phyloP scores from a whole-genome alignment of 2,113 vertebrate species.

The Emydocephalus ijimae region DNA sequence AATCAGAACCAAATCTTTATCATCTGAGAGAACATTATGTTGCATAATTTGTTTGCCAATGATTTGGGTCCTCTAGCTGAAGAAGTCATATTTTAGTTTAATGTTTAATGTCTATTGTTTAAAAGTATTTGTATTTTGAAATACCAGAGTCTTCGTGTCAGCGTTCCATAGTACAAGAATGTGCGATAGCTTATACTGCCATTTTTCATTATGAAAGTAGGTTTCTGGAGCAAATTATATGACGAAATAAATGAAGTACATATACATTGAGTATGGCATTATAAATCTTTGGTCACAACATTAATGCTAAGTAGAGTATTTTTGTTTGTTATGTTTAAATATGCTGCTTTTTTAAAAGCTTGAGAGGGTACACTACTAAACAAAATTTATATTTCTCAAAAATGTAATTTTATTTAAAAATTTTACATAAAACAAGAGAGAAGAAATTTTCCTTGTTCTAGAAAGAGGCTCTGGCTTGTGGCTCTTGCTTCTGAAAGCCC shows the following conservation, averaged over 20 bases:
- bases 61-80: not conserved
- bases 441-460: not conserved
- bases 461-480: not conserved
- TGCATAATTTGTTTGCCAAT: not conserved
- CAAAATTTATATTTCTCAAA: not conserved
- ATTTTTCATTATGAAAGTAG: not conserved
- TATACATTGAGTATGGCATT: not conserved
- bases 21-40: not conserved
- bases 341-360: not conserved
- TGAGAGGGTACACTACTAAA: not conserved
- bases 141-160: not conserved
- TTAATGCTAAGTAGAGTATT: not conserved
- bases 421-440: not conserved
- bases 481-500: not conserved
- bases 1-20: slow-evolving; percentile 19
- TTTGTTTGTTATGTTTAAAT: not conserved
- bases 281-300: not conserved
- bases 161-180: not conserved
- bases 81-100: slow-evolving; percentile 6
- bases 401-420: not conserved
- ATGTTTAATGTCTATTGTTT: not conserved
- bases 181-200: not conserved
- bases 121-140: slow-evolving; percentile 24
- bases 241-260: not conserved
- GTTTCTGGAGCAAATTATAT: not conserved